Base-by-base conservation (phyloP, 2,888 invertebrate genomes). In the Lepidocyrtoides sp. region DNA sequence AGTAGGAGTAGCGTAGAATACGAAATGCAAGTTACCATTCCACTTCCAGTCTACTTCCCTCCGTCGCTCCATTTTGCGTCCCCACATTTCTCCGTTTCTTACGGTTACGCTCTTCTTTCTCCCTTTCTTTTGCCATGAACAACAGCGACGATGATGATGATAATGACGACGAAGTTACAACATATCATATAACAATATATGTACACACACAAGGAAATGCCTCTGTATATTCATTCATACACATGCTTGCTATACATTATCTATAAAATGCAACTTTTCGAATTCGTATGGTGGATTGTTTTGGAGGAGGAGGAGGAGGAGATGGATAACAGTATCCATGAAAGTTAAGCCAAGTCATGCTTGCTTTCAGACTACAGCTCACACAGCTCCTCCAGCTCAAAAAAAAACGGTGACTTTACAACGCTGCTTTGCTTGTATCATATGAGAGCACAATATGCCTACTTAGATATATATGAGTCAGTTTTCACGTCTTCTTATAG, bases 371-470 rank as follows among this genome's bases (percentile, higher is more conserved):
- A 12, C 26, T 54, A 54, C 32, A 57, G 36, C 44, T 69, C n/a
- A n/a, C n/a, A n/a, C n/a, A n/a, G n/a, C 17, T 36, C 51, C 51
- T 20, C 48, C 26, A 51, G 77, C 14, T 85, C 36, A 63, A 36
- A 29, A 60, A 89, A 54, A 79, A 14, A 83, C 75, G 41, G 48
- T 89, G 82, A 89, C 89, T 89, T 82, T 89, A 51, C 82, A 77
- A 20, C 10, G 48, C 51, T n/a, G 23, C 54, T 69, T 82, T 60
- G 36, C 17, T 60, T 36, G 26, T 41, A 60, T 10, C 57, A 14
- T 60, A 32, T 60, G n/a, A 17, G 54, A 5, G 41, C 17, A 54
- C 5, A 17, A 7, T 17, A 51, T 23, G 57, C 44, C 29, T 36
- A 69, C n/a, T 3, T 60, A 26, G 29, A 29, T 66, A 23, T 26